Conservation (phyloP, 30 jellyfish, hydroid and myxozoan genomes). For the Cassiopea andromeda region DNA sequence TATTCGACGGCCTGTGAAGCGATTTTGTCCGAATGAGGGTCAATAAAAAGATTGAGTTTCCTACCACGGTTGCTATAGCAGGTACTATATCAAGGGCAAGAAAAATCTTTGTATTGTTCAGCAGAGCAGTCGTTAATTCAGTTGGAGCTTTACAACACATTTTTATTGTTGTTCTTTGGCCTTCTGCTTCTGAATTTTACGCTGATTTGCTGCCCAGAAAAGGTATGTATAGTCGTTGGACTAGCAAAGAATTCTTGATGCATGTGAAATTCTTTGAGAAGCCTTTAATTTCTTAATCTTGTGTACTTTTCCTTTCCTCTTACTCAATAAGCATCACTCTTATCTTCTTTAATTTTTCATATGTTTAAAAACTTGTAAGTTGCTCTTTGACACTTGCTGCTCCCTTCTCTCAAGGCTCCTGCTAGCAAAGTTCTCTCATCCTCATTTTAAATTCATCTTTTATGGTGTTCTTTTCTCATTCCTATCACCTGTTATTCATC, state of each 20-base stretch:
- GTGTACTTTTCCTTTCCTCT: no score
- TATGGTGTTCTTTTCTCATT: no score
- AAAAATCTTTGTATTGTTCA: background rate
- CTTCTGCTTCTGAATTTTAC: background rate
- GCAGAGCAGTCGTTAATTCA: background rate
- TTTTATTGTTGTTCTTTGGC: background rate
- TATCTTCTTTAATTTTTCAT: no score
- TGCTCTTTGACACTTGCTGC: background rate
- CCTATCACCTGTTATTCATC: no score
- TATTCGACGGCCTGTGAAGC: slow-evolving; percentile 35
- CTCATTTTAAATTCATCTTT: no score
- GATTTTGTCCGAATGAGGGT: background rate
- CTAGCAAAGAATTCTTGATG: no score
- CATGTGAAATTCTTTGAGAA: no score
- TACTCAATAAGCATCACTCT: no score
- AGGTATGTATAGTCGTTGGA: no score
- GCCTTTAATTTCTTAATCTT: no score
- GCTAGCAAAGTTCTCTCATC: no score
- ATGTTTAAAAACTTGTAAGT: background rate
- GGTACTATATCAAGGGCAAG: slow-evolving; percentile 12
- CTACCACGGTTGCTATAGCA: slow-evolving; percentile 15
- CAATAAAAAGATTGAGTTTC: slow-evolving; percentile 7
- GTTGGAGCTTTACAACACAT: background rate
- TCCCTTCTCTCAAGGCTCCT: background rate
- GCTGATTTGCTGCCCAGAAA: no score